These are phyloP conservation scores for Phortica okadai DNA, from an alignment of 2,888 invertebrate genomes.

Conservation along the genomic window DNA sequence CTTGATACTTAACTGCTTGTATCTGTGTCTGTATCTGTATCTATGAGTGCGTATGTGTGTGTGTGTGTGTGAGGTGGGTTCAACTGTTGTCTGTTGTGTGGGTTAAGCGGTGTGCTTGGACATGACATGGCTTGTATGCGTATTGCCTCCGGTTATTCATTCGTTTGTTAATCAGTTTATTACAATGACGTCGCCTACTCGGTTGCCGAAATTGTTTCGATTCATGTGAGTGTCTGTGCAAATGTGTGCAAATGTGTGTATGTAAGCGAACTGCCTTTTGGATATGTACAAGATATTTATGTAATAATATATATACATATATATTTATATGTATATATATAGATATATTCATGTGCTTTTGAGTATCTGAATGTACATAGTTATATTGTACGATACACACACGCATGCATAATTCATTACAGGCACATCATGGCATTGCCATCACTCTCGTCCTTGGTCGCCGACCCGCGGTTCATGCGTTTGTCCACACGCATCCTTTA, in stretches of 20 bases:
- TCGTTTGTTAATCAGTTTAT: conserved; percentile 29
- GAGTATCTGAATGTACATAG: not conserved
- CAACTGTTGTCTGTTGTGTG: no score
- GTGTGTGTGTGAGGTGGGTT: not conserved
- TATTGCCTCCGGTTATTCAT: conserved; percentile 19
- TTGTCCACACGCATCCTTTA: not conserved
- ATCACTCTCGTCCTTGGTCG: not conserved
- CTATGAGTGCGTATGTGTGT: not conserved
- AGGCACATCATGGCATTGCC: conserved; percentile 64
- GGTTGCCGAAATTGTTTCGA: conserved; percentile 47
- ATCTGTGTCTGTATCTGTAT: conserved; percentile 32
- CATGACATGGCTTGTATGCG: not conserved
- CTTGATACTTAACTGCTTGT: conserved; percentile 1
- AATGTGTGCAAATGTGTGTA: not conserved
- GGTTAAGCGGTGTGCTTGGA: not conserved
- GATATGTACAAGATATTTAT: conserved; percentile 31
- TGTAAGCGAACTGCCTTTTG: conserved; percentile 16
- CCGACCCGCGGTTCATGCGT: not conserved
- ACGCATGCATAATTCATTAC: conserved; percentile 63
- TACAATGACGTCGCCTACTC: conserved; percentile 42
- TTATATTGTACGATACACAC: conserved; percentile 27
- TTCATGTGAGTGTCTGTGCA: conserved; percentile 14
- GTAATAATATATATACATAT: not conserved
- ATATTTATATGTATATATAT: conserved; percentile 32
- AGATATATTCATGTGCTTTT: not conserved